Evolutionary conservation across 2,888 invertebrate genomes (phyloP).

Genomic region (Drosophila trichaetosa): DNA sequence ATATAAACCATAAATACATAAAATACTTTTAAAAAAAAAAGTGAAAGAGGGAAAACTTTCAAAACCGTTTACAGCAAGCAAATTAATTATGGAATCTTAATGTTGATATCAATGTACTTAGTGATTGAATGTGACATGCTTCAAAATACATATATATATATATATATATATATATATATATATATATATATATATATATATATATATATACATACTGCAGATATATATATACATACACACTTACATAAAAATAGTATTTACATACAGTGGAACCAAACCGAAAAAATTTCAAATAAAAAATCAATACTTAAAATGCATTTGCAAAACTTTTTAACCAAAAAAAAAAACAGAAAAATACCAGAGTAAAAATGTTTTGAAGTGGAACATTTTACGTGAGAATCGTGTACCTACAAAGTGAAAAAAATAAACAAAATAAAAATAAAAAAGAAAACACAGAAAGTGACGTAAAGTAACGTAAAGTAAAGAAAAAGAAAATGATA

Average conservation of each 20-base stretch:
- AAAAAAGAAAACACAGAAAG: conserved; percentile 11
- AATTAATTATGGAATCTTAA: conserved; percentile 39
- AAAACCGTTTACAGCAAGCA: conserved; percentile 35
- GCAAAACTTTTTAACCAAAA: conserved; percentile 43
- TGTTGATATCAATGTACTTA: conserved; percentile 48
- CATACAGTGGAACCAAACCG: conserved; percentile 39
- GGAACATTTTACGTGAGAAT: conserved; percentile 76
- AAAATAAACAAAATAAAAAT: conserved; percentile 50
- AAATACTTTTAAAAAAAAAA: conserved; percentile 15
- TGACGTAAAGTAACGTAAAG: conserved; percentile 1
- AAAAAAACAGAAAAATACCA: conserved; percentile 17
- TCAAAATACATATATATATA: conserved; percentile 32
- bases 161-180: too few species aligned
- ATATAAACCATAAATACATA: conserved; percentile 8
- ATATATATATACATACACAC: conserved; percentile 34
- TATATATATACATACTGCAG: conserved; percentile 27
- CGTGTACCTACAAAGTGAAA: conserved; percentile 74
- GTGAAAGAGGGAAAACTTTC: conserved; percentile 34
- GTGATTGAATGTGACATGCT: conserved; percentile 64
- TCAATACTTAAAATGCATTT: conserved; percentile 18
- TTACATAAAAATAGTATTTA: conserved; percentile 38
- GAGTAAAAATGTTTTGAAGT: conserved; percentile 49
- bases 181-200: conserved; percentile 36
- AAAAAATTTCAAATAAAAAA: conserved; percentile 22
- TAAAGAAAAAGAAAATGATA: conserved; percentile 37